Conservation (phyloP, 2,113 vertebrate species). For the Paradoxurus hermaphroditus region DNA sequence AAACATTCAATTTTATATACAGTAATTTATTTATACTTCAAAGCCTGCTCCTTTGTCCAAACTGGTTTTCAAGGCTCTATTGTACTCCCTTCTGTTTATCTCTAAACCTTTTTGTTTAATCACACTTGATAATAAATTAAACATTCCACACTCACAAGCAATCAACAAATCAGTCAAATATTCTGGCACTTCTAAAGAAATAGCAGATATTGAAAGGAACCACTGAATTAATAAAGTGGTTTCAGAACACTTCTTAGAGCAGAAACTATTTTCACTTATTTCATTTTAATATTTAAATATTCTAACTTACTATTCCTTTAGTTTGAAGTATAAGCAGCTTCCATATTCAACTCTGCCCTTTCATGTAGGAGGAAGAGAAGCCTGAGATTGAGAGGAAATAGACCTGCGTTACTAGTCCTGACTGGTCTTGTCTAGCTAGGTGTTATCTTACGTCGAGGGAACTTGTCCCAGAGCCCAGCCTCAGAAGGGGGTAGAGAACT, state of each 20-base stretch:
- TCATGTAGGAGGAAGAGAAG: neutral
- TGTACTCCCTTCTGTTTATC: neutral
- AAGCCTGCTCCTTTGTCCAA: neutral
- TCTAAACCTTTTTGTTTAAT: neutral
- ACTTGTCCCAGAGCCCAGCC: too few species aligned
- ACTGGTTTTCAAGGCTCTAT: neutral
- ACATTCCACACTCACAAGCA: neutral
- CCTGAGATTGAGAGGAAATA: neutral
- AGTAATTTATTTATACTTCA: neutral
- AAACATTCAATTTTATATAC: neutral
- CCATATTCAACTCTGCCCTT: neutral
- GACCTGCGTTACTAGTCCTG: neutral
- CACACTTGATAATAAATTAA: neutral
- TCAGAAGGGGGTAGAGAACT: neutral
- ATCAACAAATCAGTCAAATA: neutral
- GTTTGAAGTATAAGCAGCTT: neutral
- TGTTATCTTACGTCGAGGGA: neutral
- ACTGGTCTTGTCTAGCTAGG: fast-evolving
- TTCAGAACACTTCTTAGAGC: neutral
- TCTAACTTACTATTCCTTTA: neutral
- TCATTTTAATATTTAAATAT: neutral
- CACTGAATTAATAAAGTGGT: neutral
- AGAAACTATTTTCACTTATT: neutral
- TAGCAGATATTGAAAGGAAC: neutral
- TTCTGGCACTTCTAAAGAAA: neutral